These are phyloP conservation scores for Lingula anatina DNA, from an alignment of 2,888 invertebrate genomes.

Conservation along the genomic window DNA sequence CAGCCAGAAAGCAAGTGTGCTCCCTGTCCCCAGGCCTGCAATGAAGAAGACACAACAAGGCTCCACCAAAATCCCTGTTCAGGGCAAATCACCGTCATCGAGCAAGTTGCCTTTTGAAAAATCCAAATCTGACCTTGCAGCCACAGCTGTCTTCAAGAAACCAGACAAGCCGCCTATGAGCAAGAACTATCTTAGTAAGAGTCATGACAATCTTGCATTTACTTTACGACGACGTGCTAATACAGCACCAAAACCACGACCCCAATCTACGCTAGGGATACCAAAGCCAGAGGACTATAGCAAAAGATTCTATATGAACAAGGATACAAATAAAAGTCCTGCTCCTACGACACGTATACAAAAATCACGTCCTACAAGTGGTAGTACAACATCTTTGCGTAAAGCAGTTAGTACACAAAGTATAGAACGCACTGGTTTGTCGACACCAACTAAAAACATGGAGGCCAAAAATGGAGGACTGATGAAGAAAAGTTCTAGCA, in stretches of 20 bases:
- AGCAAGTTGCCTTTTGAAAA: not conserved
- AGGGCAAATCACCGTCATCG: not conserved
- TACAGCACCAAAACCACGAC: constrained; percentile 2
- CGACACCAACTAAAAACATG: not conserved
- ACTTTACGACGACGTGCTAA: constrained; percentile 12
- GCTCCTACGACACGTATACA: not conserved
- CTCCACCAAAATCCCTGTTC: not conserved
- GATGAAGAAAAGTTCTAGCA: constrained; percentile 44
- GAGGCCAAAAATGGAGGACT: constrained; percentile 11
- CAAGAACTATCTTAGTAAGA: constrained; percentile 44
- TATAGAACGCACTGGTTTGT: constrained; percentile 4
- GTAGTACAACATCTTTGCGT: not conserved
- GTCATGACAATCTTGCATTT: constrained; percentile 43
- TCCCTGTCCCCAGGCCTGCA: not conserved
- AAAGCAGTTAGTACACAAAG: not conserved
- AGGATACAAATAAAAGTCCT: not conserved
- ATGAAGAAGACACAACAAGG: not conserved
- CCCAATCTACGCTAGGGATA: constrained; percentile 22
- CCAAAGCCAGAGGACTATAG: constrained; percentile 11
- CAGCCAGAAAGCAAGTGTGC: not conserved
- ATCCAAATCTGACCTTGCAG: not conserved
- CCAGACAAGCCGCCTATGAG: constrained; percentile 24
- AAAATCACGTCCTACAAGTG: not conserved
- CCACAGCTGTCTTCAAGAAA: too few relatives aligned
- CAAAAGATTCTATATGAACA: not conserved